phyloP scores from a whole-genome alignment of 37 sponge, comb jelly and placozoan species.

The Spongilla lacustris region DNA sequence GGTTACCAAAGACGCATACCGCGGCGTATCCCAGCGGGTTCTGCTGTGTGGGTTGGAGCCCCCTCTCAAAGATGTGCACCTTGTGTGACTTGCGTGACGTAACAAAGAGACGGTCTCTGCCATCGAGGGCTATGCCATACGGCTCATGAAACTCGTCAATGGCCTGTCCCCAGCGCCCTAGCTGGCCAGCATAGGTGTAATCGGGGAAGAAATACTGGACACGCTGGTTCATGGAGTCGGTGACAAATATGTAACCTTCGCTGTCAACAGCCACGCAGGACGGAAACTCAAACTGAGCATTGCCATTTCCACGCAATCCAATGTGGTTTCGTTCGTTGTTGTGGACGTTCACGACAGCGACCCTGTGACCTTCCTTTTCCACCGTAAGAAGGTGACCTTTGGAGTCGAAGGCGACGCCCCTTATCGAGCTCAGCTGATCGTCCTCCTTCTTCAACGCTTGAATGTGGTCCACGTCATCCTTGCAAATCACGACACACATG shows the following conservation, averaged over 20 bases:
- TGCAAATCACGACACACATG: conserved; percentile 4
- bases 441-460: not conserved
- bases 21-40: not conserved
- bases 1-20: not conserved
- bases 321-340: not conserved
- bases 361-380: conserved; percentile 10
- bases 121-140: conserved; percentile 21
- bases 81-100: not conserved
- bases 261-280: conserved; percentile 5
- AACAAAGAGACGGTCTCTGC: conserved; percentile 9
- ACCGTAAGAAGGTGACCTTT: conserved; percentile 22
- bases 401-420: conserved; percentile 23
- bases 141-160: conserved; percentile 17
- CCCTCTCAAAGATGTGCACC: conserved; percentile 18
- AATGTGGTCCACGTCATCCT: not conserved
- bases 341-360: not conserved
- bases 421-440: conserved; percentile 14
- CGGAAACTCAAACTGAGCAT: conserved; percentile 7
- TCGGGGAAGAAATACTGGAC: conserved; percentile 29
- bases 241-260: conserved; percentile 27
- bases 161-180: conserved; percentile 4
- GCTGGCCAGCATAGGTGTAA: not conserved
- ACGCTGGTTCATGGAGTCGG: conserved; percentile 28
- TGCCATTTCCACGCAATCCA: conserved; percentile 7
- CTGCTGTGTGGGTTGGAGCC: not conserved